Conservation (phyloP, 1,140 invertebrate species). For the Oscheius sp. region DNA sequence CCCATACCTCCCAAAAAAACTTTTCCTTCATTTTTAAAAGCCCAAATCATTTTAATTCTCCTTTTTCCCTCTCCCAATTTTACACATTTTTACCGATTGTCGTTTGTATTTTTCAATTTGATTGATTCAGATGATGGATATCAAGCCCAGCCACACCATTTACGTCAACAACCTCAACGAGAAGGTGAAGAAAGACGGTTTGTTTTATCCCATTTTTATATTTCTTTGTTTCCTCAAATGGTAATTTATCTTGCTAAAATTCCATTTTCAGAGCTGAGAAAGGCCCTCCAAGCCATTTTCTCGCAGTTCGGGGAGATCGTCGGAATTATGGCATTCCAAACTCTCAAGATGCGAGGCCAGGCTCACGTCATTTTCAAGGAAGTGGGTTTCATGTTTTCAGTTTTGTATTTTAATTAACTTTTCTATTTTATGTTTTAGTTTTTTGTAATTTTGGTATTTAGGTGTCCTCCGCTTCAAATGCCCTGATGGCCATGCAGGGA, state of each 20-base stretch:
- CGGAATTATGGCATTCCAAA: conserved; percentile 94
- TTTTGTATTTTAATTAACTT: too few species aligned
- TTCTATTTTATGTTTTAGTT: too few species aligned
- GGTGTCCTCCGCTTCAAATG: conserved; percentile 79
- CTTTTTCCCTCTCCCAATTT: neutral
- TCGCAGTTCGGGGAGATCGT: conserved; percentile 98
- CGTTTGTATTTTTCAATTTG: neutral
- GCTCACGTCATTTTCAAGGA: conserved; percentile 99
- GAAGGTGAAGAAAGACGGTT: conserved; percentile 94
- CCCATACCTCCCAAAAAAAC: neutral
- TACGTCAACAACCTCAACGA: conserved; percentile 99
- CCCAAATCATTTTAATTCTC: neutral
- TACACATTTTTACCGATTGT: neutral
- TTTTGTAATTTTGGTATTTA: conserved; percentile 1
- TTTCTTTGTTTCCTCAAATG: too few species aligned
- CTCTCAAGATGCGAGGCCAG: conserved; percentile 91
- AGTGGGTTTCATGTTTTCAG: too few species aligned
- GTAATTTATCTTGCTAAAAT: too few species aligned
- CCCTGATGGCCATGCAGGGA: conserved; percentile 92
- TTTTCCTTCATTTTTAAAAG: too few species aligned
- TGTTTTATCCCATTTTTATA: conserved; percentile 52
- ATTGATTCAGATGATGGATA: conserved; percentile 55
- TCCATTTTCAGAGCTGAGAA: conserved; percentile 80
- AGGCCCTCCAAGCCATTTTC: conserved; percentile 96
- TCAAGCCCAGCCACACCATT: conserved; percentile 88